Percentiles rank a stretch among this genome's conserved stretches.
These are phyloP conservation scores for Cheilosia variabilis DNA, from an alignment of 2,888 invertebrate genomes.

Conservation along the genomic window DNA sequence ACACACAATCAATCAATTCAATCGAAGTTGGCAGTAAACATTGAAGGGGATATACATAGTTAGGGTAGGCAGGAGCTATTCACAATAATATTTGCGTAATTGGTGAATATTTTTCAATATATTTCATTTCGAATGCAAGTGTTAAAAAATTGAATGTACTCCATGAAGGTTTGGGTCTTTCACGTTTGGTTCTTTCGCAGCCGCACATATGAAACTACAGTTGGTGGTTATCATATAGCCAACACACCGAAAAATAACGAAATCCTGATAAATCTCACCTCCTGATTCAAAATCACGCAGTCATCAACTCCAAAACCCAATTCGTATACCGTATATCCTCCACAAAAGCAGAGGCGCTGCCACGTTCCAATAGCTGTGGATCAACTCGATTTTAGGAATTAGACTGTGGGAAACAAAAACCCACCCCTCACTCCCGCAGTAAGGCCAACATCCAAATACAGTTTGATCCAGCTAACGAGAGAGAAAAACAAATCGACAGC, in stretches of 20 bases:
- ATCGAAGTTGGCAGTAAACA: slow-evolving; percentile 20
- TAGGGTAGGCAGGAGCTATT: not conserved
- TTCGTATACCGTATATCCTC: not conserved
- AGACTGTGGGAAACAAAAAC: not conserved
- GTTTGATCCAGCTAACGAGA: not conserved
- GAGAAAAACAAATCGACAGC: not conserved
- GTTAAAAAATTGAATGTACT: not conserved
- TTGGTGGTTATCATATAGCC: no score
- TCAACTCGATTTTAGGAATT: slow-evolving; percentile 1
- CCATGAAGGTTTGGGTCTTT: no score
- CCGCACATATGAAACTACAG: not conserved
- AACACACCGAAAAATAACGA: no score
- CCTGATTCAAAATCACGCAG: not conserved
- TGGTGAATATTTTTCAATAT: not conserved
- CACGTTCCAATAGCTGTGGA: not conserved
- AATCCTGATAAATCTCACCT: no score
- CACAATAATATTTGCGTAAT: not conserved
- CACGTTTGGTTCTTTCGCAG: no score
- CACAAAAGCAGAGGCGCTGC: not conserved
- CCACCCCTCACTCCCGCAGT: not conserved
- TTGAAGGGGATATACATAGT: not conserved
- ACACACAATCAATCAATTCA: slow-evolving; percentile 59
- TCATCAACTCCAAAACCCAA: not conserved
- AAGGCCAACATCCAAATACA: not conserved
- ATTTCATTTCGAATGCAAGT: not conserved